Percentiles rank a stretch among this genome's conserved stretches.
Conservation (phyloP, 2,113 vertebrate genomes). For the Galeopterus variegatus region DNA sequence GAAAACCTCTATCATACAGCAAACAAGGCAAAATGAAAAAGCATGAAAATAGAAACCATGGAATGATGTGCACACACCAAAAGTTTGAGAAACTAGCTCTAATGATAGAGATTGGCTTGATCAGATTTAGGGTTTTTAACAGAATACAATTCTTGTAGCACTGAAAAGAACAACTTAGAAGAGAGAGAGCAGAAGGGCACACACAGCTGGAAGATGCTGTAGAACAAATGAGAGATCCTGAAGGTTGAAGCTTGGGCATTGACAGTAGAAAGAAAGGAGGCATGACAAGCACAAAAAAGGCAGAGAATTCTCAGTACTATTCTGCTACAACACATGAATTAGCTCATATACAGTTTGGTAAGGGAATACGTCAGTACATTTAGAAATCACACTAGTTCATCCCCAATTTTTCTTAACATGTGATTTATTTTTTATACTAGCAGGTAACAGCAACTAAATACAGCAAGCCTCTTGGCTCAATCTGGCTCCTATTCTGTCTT, state of each 20-base stretch:
- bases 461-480: background rate
- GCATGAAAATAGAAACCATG: background rate
- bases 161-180: background rate
- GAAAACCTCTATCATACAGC: background rate
- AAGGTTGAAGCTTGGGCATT: background rate
- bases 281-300: background rate
- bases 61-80: background rate
- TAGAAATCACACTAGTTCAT: background rate
- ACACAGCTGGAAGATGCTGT: background rate
- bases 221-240: background rate
- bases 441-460: background rate
- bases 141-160: background rate
- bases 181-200: background rate
- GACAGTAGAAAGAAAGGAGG: background rate
- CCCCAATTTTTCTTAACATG: background rate
- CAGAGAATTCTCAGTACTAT: background rate
- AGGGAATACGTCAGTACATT: background rate
- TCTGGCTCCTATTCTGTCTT: background rate
- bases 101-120: background rate
- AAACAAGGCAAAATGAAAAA: constrained; percentile 1
- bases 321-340: background rate
- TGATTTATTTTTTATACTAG: background rate
- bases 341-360: background rate
- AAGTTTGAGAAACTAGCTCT: background rate
- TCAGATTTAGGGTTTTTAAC: background rate